These are phyloP conservation scores for Polypedilum pembai DNA, from an alignment of 1,140 invertebrate genomes.

Conservation along the genomic window DNA sequence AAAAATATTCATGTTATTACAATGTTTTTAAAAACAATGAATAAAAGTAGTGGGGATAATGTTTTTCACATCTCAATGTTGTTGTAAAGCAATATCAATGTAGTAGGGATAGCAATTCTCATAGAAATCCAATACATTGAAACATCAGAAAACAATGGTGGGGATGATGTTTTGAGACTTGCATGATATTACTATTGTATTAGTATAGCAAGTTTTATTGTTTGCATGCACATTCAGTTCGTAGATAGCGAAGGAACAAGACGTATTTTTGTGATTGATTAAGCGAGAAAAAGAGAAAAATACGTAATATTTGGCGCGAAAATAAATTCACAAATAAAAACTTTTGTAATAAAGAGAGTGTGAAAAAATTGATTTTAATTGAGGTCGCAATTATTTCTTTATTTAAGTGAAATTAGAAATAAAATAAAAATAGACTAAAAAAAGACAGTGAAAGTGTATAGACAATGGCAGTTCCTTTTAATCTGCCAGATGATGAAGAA, in stretches of 20 bases:
- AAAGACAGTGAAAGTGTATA: background rate
- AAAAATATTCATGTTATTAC: too few relatives aligned
- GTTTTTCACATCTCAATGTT: background rate
- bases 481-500: background rate
- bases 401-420: background rate
- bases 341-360: background rate
- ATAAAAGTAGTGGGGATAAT: background rate
- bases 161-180: background rate
- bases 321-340: background rate
- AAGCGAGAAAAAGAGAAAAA: background rate
- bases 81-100: background rate
- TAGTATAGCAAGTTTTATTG: background rate
- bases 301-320: conserved; percentile 11
- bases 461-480: conserved; percentile 20
- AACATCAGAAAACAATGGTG: background rate
- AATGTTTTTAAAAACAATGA: too few relatives aligned
- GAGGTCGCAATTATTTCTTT: background rate
- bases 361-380: background rate
- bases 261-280: background rate
- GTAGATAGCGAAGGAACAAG: background rate
- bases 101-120: background rate
- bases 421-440: conserved; percentile 21
- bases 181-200: background rate
- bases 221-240: background rate
- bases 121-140: background rate